Evolutionary conservation across 2,113 vertebrate genomes (phyloP).

Genomic region (Ptyas mucosa): DNA sequence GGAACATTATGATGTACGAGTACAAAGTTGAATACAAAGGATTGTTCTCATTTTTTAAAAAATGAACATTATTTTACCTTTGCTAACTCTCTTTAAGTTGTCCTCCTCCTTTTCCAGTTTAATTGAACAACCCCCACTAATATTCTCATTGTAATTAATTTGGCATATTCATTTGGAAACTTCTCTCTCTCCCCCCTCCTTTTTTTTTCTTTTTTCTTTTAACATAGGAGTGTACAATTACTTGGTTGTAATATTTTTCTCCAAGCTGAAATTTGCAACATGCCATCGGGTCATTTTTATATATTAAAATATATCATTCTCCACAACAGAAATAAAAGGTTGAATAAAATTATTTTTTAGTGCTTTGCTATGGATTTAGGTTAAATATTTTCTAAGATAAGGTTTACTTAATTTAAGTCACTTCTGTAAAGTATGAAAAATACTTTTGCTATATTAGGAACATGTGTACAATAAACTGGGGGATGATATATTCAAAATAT

Average conservation of each 20-base stretch:
- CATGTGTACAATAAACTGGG: neutral
- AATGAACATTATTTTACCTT: conserved; percentile 75
- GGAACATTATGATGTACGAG: conserved; percentile 97
- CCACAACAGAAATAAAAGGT: neutral
- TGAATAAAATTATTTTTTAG: neutral
- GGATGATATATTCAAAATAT: neutral
- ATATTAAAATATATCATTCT: neutral
- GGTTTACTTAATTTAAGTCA: accelerated
- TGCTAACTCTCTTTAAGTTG: conserved; percentile 63
- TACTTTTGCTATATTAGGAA: neutral
- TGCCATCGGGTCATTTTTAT: conserved; percentile 41
- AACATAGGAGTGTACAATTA: neutral
- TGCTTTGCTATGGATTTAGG: accelerated
- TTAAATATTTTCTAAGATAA: neutral
- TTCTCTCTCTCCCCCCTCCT: neutral
- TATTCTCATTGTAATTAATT: conserved; percentile 55
- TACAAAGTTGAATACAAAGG: conserved; percentile 82
- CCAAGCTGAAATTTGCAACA: conserved; percentile 54
- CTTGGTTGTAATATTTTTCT: conserved; percentile 55
- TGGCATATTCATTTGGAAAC: conserved; percentile 59
- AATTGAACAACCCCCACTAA: conserved; percentile 70
- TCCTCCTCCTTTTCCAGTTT: conserved; percentile 60
- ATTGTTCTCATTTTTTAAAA: conserved; percentile 74
- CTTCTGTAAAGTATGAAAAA: neutral
- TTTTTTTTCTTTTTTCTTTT: conserved; percentile 22